These are phyloP conservation scores for Molossus molossus DNA, from an alignment of 2,797 vertebrate genomes.

Conservation along the genomic window DNA sequence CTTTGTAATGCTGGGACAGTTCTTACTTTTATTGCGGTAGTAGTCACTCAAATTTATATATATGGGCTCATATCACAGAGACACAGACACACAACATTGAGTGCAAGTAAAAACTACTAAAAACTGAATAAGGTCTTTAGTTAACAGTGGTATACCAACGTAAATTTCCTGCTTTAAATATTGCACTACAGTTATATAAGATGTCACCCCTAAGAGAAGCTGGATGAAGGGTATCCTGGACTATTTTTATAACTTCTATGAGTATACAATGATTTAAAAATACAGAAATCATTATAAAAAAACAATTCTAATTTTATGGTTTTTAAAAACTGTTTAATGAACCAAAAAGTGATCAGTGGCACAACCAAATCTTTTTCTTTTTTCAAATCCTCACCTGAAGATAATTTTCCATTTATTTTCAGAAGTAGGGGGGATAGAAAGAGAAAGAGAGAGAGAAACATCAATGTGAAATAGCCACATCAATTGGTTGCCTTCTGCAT, in stretches of 20 bases:
- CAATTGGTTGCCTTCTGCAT: no score
- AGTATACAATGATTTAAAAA: slow-evolving; percentile 18
- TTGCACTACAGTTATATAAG: background rate
- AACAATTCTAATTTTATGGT: background rate
- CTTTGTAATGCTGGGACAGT: background rate
- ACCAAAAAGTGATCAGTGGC: background rate
- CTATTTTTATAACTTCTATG: background rate
- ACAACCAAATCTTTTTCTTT: background rate
- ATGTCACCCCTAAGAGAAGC: background rate
- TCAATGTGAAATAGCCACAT: no score
- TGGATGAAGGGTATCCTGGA: background rate
- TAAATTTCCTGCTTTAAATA: background rate
- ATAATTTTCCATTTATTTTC: no score
- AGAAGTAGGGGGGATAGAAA: no score
- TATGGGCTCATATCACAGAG: background rate
- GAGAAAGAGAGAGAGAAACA: no score
- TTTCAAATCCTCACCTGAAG: no score
- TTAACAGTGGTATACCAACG: background rate
- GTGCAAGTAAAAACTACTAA: background rate
- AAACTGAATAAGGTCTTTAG: background rate
- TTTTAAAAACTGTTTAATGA: background rate
- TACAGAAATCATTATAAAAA: background rate
- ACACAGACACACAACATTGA: background rate
- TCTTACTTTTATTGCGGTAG: background rate
- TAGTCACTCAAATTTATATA: background rate